Percentiles rank a stretch among this genome's conserved stretches.
These are phyloP conservation scores for Cyprinodon brontotheroides DNA, from an alignment of 2,113 vertebrate genomes.

Conservation along the genomic window DNA sequence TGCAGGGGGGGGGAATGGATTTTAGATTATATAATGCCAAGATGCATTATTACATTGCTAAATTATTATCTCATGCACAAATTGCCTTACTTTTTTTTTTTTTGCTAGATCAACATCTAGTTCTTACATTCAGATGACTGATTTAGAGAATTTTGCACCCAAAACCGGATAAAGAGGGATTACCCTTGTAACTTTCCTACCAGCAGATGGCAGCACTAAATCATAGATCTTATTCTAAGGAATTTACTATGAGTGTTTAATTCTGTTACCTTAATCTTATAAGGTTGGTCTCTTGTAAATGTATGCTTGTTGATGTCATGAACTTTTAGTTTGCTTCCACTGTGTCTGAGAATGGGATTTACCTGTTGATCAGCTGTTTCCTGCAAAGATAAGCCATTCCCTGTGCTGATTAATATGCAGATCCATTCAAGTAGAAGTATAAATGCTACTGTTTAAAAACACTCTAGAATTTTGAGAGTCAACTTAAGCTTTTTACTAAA, in stretches of 20 bases:
- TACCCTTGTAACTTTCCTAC: background rate
- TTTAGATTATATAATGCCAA: too few species aligned
- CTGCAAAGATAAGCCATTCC: constrained; percentile 44
- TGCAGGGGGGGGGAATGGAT: too few species aligned
- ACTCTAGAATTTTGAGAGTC: too few species aligned
- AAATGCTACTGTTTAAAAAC: too few species aligned
- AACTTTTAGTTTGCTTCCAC: constrained; percentile 34
- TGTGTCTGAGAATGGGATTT: constrained; percentile 29
- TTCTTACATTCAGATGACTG: background rate
- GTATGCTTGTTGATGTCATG: constrained; percentile 21
- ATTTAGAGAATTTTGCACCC: background rate
- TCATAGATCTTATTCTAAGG: constrained; percentile 2
- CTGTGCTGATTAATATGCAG: background rate
- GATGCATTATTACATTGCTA: too few species aligned
- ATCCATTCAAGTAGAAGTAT: background rate
- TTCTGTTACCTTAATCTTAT: background rate
- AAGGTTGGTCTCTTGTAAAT: constrained; percentile 30
- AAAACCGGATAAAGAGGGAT: background rate
- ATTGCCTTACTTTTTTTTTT: background rate
- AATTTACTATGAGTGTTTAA: background rate
- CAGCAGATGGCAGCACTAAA: constrained; percentile 71
- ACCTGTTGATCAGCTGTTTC: constrained; percentile 30
- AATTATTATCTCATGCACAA: too few species aligned
- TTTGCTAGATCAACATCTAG: background rate
- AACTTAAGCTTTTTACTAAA: too few species aligned